These are phyloP conservation scores for Zoanthus sansibaricus DNA, from an alignment of 92 coral and sea anemone species.

Conservation along the genomic window DNA sequence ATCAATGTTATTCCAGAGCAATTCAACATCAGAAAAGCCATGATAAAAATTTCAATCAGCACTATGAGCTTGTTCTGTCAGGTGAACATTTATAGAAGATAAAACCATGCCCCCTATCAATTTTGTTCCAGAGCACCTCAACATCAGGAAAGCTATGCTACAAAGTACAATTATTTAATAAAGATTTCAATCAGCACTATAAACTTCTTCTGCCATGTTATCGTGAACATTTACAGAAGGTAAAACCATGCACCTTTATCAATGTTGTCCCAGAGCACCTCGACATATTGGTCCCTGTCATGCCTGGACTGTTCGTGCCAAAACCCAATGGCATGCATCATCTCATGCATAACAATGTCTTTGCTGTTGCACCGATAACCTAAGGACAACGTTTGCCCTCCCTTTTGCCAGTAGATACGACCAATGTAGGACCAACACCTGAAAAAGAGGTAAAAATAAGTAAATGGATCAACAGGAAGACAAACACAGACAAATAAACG, in stretches of 20 bases:
- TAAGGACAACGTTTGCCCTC: slow-evolving; percentile 78
- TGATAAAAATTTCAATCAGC: no score
- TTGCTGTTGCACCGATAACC: slow-evolving; percentile 86
- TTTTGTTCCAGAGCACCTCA: slow-evolving; percentile 94
- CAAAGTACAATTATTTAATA: no score
- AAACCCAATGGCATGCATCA: slow-evolving; percentile 96
- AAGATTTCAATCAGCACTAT: no score
- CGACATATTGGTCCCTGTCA: slow-evolving; percentile 88
- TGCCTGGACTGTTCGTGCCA: slow-evolving; percentile 98
- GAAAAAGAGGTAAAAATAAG: not conserved
- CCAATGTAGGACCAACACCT: slow-evolving; percentile 99
- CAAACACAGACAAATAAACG: no score
- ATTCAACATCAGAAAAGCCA: slow-evolving; percentile 60
- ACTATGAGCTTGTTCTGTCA: no score
- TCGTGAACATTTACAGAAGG: not conserved
- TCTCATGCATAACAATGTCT: slow-evolving; percentile 92
- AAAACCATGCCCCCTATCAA: slow-evolving; percentile 63
- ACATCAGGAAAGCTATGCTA: slow-evolving; percentile 31
- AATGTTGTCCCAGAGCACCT: slow-evolving; percentile 95
- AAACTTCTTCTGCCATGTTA: no score
- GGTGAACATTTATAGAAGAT: not conserved
- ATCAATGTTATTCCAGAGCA: slow-evolving; percentile 92
- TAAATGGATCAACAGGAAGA: not conserved
- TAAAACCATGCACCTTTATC: slow-evolving; percentile 62
- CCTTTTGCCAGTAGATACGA: slow-evolving; percentile 82